Conservation (phyloP, 2,888 invertebrate species). For the Pherbina coryleti region DNA sequence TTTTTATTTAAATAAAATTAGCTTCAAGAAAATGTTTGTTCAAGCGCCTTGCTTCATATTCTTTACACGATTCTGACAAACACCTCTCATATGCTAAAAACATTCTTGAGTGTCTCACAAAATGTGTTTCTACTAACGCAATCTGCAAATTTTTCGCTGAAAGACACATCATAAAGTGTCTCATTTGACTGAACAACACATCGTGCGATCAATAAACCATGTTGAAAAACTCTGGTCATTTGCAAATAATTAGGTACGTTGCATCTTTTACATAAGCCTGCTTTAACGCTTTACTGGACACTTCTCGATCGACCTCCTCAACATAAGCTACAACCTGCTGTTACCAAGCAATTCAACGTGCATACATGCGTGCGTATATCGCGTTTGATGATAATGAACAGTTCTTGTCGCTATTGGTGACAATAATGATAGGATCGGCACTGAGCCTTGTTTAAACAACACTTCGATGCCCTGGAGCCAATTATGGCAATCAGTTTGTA, state of each 20-base stretch:
- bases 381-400: slow-evolving; percentile 49
- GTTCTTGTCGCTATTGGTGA: slow-evolving; percentile 53
- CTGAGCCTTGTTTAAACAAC: slow-evolving; percentile 58
- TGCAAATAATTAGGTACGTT: slow-evolving; percentile 25
- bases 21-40: too few species aligned
- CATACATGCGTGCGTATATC: not conserved
- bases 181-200: not conserved
- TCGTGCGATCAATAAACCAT: not conserved
- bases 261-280: not conserved
- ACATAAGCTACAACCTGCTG: too few species aligned
- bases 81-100: not conserved
- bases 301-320: not conserved
- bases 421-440: slow-evolving; percentile 50
- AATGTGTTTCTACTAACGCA: slow-evolving; percentile 17
- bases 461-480: slow-evolving; percentile 29
- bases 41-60: too few species aligned
- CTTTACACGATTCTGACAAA: too few species aligned
- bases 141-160: not conserved
- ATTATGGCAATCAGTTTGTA: slow-evolving; percentile 34
- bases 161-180: not conserved
- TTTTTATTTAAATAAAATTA: too few species aligned
- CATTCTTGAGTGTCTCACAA: not conserved
- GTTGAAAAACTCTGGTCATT: slow-evolving; percentile 6
- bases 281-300: not conserved
- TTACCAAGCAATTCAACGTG: too few species aligned